phyloP scores from a whole-genome alignment of 1,140 invertebrate species.

The Aphelinus certus region DNA sequence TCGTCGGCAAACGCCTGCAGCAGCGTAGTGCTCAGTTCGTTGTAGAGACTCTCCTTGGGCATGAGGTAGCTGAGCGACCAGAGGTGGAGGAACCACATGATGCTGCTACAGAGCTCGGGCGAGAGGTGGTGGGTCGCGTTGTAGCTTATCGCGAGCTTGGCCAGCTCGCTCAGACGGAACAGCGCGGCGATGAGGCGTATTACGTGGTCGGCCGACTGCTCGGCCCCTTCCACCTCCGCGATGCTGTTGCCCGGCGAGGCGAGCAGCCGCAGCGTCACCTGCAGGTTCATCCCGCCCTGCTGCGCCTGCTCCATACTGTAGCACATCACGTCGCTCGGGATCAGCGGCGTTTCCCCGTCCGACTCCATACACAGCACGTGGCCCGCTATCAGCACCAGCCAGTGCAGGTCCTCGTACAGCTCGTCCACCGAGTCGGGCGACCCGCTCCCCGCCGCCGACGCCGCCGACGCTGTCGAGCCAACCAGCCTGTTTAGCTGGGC shows the following conservation, averaged over 20 bases:
- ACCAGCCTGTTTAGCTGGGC: constrained; percentile 71
- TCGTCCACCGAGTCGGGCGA: constrained; percentile 62
- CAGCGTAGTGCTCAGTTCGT: constrained; percentile 69
- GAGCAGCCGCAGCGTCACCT: constrained; percentile 64
- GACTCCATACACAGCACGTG: constrained; percentile 76
- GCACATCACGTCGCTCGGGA: constrained; percentile 79
- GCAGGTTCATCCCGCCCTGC: constrained; percentile 56
- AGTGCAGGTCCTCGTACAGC: constrained; percentile 89
- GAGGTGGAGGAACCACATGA: constrained; percentile 83
- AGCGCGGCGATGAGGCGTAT: constrained; percentile 75
- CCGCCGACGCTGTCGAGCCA: constrained; percentile 53
- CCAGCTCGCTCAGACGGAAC: constrained; percentile 75
- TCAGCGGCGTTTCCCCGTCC: constrained; percentile 79
- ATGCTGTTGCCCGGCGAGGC: constrained; percentile 64
- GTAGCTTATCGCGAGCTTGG: constrained; percentile 72
- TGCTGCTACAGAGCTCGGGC: constrained; percentile 81
- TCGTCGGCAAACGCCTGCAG: constrained; percentile 72
- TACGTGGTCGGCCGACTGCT: constrained; percentile 69
- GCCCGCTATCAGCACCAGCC: constrained; percentile 85
- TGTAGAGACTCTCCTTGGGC: constrained; percentile 74
- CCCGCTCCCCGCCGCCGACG: constrained; percentile 18
- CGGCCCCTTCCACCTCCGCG: constrained; percentile 65
- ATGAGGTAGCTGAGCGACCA: constrained; percentile 82
- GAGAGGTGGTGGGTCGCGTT: constrained; percentile 75
- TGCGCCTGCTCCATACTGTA: constrained; percentile 71